Percentiles rank a stretch among this genome's conserved stretches.
phyloP scores from a whole-genome alignment of 2,113 vertebrate species.

The Gallinago jamesoni region DNA sequence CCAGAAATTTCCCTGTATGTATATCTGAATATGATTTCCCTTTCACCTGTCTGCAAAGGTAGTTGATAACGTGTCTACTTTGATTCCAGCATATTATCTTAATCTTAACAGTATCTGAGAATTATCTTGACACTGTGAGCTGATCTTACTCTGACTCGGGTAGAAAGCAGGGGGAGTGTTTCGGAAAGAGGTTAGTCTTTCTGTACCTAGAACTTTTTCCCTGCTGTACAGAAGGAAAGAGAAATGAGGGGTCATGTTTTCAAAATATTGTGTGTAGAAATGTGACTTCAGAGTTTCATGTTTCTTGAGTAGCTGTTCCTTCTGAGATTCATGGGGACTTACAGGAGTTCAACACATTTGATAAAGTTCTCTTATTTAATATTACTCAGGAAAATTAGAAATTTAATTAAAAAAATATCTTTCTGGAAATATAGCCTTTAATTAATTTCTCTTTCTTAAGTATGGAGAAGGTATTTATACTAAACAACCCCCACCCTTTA shows the following conservation, averaged over 20 bases:
- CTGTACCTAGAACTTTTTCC: background rate
- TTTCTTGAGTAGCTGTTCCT: background rate
- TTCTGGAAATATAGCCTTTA: background rate
- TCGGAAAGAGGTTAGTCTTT: background rate
- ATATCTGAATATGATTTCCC: background rate
- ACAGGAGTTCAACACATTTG: background rate
- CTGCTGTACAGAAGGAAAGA: background rate
- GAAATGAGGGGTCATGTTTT: background rate
- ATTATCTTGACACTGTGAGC: background rate
- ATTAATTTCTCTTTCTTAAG: background rate
- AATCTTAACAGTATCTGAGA: background rate
- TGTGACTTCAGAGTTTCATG: background rate
- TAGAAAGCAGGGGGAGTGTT: background rate
- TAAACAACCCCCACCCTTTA: background rate
- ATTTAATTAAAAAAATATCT: background rate
- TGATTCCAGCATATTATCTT: background rate
- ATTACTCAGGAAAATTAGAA: background rate
- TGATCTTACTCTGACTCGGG: background rate
- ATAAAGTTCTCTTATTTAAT: background rate
- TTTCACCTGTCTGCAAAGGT: background rate
- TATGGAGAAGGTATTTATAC: background rate
- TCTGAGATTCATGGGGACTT: background rate
- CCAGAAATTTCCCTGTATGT: background rate
- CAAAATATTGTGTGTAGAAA: background rate
- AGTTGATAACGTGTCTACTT: background rate